Percentiles rank a stretch among this genome's conserved stretches.
Evolutionary conservation across 2,888 invertebrate species (phyloP).

Genomic region (Alsophila aescularia): DNA sequence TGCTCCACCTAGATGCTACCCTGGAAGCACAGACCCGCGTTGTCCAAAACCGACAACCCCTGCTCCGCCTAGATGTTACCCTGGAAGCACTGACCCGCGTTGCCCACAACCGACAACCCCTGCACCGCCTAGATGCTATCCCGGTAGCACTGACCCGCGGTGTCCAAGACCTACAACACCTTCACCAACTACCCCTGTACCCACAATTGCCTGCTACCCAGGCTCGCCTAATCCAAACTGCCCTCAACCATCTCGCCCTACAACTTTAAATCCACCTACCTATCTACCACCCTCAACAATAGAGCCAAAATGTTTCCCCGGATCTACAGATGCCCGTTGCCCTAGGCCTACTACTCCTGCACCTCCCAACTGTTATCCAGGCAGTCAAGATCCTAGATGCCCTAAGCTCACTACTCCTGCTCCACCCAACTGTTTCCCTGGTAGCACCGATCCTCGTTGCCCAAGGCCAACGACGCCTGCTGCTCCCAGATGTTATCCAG

Average conservation of each 20-base stretch:
- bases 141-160: conserved; percentile 51
- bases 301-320: conserved; percentile 44
- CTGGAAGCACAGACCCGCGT: conserved; percentile 42
- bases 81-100: conserved; percentile 49
- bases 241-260: conserved; percentile 47
- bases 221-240: conserved; percentile 52
- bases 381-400: conserved; percentile 39
- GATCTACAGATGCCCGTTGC: conserved; percentile 31
- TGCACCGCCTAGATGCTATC: conserved; percentile 47
- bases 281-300: conserved; percentile 57
- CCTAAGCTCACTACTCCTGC: conserved; percentile 47
- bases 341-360: conserved; percentile 35
- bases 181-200: conserved; percentile 43
- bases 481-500: conserved; percentile 45
- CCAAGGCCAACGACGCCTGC: conserved; percentile 45
- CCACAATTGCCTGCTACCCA: conserved; percentile 41
- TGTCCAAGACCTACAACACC: conserved; percentile 48
- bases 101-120: conserved; percentile 52
- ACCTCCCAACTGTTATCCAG: conserved; percentile 41
- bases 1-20: conserved; percentile 37
- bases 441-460: conserved; percentile 43
- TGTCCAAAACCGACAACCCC: conserved; percentile 48
- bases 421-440: conserved; percentile 46
- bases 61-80: conserved; percentile 41
- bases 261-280: conserved; percentile 35